Base-by-base conservation (phyloP, 1,140 invertebrate species). In the Orchesella cincta region DNA sequence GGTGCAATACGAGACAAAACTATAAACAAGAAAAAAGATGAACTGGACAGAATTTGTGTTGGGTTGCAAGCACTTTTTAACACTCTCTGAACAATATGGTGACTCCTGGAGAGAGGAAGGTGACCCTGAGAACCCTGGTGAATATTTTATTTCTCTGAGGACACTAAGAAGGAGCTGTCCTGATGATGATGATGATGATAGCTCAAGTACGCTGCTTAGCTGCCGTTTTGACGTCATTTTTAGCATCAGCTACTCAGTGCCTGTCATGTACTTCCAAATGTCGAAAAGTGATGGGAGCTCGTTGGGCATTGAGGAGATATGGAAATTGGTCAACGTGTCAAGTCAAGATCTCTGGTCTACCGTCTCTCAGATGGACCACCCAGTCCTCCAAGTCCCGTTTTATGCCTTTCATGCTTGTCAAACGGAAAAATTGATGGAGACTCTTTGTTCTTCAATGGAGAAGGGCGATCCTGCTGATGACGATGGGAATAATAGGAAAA, bases 331-430 rank as follows among this genome's bases (percentile, higher is more conserved):
- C 12, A 14, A 33, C 29, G 62, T 67, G 28, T 67, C 31, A 29
- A 67, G 62, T 33, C 8, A 8, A 31, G 62, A 67, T 67, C n/a
- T 67, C 1, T 67, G 62, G 62, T 31, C 28, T n/a, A 67, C 62
- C 31, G 62, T 67, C 26, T 12, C 62, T 31, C 62, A 67, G 31
- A 67, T 67, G 62, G 62, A 67, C 62, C 62, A 67, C 62, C 62
- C 62, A 31, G 62, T 67, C 26, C 28, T 67, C 8, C 62, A 67
- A 67, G 23, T 33, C 8, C 62, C 62, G 5, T 67, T 67, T n/a
- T 67, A 18, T 33, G 62, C 62, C 12, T 67, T 67, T 67, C 62
- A 67, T 67, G 3, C 62, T 12, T 67, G 62, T 33, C 62, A 67
- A 67, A 67, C 62, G 1, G 62, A 67, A 31, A 67, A 67, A 33